A percentile compares a stretch with the other conserved stretches of the same genome.
phyloP scores from a whole-genome alignment of 2,113 vertebrate genomes.

The Gadus chalcogrammus region DNA sequence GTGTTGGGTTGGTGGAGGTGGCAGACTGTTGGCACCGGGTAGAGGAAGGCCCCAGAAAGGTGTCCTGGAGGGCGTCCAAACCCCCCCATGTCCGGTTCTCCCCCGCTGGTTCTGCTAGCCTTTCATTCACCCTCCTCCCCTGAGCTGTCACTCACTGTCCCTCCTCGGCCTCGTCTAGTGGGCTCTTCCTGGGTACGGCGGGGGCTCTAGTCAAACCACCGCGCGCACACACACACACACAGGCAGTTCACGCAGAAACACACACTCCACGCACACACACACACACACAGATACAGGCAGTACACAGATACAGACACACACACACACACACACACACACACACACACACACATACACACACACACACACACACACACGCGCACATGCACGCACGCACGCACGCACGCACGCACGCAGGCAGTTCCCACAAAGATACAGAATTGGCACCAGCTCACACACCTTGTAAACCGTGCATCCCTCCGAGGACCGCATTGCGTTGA shows the following conservation, averaged over 20 bases:
- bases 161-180: slow-evolving; percentile 5
- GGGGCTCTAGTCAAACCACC: slow-evolving; percentile 3
- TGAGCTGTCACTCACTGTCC: slow-evolving; percentile 19
- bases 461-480: slow-evolving; percentile 8
- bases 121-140: slow-evolving; percentile 24
- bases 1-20: slow-evolving; percentile 29
- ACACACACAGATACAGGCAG: not conserved
- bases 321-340: not conserved
- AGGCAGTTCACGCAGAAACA: not conserved
- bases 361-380: not conserved
- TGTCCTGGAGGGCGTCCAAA: slow-evolving; percentile 29
- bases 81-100: slow-evolving; percentile 10
- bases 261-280: not conserved
- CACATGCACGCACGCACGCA: not conserved
- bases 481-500: slow-evolving; percentile 6
- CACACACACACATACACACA: not conserved
- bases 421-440: not conserved
- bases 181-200: not conserved
- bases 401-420: not conserved
- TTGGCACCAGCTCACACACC: not conserved
- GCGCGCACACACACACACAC: not conserved
- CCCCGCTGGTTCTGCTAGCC: slow-evolving; percentile 7
- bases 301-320: not conserved
- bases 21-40: not conserved
- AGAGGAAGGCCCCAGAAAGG: slow-evolving; percentile 5